Percentiles rank a stretch among this genome's conserved stretches.
Evolutionary conservation across 2,797 vertebrate species (phyloP).

Genomic region (Sorex maritimensis): DNA sequence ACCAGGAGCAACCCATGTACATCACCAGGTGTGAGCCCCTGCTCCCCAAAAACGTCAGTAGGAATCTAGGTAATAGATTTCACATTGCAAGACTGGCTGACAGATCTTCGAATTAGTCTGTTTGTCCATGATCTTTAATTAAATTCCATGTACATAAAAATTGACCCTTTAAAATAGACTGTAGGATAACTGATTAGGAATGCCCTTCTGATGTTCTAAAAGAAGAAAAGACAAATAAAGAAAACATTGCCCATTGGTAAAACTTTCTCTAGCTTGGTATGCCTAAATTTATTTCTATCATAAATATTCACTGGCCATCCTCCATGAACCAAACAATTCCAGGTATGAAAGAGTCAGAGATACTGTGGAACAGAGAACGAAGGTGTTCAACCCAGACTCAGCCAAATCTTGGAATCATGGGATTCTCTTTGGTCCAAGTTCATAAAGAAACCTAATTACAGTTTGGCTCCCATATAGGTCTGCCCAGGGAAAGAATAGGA

Average conservation of each 20-base stretch:
- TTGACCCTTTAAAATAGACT: not conserved
- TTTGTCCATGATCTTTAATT: conserved; percentile 16
- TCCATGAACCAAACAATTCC: not conserved
- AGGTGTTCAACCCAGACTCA: not conserved
- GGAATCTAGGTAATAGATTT: not conserved
- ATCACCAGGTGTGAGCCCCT: no score
- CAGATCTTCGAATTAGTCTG: not conserved
- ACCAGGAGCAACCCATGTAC: no score
- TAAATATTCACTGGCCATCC: not conserved
- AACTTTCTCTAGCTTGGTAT: not conserved
- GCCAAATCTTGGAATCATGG: not conserved
- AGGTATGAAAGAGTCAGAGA: not conserved
- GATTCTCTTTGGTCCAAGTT: conserved; percentile 54
- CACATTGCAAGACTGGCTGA: not conserved
- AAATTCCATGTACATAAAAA: not conserved
- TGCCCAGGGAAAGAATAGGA: conserved; percentile 40
- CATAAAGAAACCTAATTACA: conserved; percentile 64
- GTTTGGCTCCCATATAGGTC: conserved; percentile 45
- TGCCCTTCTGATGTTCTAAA: not conserved
- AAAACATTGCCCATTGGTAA: not conserved
- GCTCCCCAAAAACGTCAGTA: not conserved
- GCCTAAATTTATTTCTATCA: not conserved
- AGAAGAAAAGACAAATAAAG: not conserved
- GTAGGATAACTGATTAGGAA: not conserved
- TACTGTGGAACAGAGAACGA: not conserved